Percentiles rank a stretch among this genome's conserved stretches.
Conservation (phyloP, 2,888 invertebrate species). For the Drosophila emarginata region DNA sequence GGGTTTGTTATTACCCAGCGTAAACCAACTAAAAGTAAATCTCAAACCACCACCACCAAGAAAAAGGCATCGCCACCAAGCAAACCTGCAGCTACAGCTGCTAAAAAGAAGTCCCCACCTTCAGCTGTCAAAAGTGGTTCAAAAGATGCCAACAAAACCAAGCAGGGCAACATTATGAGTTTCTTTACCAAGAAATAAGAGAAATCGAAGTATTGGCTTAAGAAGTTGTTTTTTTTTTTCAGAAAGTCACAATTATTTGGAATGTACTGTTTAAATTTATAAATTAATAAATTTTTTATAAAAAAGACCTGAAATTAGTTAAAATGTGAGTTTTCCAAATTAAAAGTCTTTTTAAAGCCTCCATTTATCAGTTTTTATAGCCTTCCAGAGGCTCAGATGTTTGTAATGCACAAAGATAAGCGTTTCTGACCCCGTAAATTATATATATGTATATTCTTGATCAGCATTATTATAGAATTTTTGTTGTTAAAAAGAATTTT, state of each 20-base stretch:
- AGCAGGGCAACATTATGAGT: conserved; percentile 79
- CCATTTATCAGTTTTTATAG: too few species aligned
- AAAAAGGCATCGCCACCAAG: conserved; percentile 52
- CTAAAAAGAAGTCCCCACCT: conserved; percentile 66
- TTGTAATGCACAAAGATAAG: too few species aligned
- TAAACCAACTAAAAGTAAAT: conserved; percentile 52
- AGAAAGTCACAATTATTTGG: background rate
- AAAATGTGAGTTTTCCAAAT: background rate
- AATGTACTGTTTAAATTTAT: background rate
- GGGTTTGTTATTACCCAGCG: conserved; percentile 80
- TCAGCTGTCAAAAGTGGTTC: conserved; percentile 29
- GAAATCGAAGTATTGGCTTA: background rate
- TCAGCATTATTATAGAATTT: background rate
- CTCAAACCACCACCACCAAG: conserved; percentile 25
- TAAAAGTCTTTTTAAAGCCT: too few species aligned
- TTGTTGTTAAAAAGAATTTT: conserved; percentile 54
- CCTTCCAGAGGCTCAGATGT: too few species aligned
- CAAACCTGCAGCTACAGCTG: conserved; percentile 13
- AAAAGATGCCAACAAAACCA: conserved; percentile 69
- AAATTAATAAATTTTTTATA: too few species aligned
- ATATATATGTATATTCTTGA: too few species aligned
- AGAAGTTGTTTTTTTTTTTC: conserved; percentile 2
- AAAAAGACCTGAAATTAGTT: background rate
- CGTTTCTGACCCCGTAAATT: too few species aligned
- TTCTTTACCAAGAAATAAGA: conserved; percentile 79